Evolutionary conservation across 2,113 vertebrate species (phyloP), one percentile per base, ranked within the genome.

Genomic region (Todiramphus saurophagus): DNA sequence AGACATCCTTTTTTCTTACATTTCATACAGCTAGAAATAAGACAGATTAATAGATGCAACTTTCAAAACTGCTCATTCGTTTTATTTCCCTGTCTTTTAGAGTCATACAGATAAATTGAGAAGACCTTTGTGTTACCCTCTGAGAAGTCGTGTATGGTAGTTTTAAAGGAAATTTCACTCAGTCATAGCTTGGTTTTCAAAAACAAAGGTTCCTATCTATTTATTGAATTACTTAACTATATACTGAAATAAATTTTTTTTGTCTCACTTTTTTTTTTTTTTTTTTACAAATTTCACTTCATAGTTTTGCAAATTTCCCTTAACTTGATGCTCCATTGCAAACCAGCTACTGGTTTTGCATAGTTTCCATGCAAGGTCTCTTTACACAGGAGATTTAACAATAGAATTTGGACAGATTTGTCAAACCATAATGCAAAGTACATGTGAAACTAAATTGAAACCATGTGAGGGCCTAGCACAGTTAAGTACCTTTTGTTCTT

Each of bases 361-460:
- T 53, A 62, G 37, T 95, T 96, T 93, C 87, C 37, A 9, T 84
- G 37, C 27, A 68, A 77, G 41, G 84, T 88, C 33, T 31, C 87
- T 87, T 75, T 48, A 60, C 48, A 37, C 25, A n/a, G 70, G 85
- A 95, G 76, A 78, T 86, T 68, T 85, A 90, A 90, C 60, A 90
- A 73, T 63, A 82, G 72, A 68, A 68, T 87, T 92, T 89, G 76
- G 90, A 70, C 35, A 76, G 41, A 48, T 80, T 56, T 0, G 0
- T 83, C 51, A 63, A 53, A 74, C 24, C 0, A 0, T 83, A 63
- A 79, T 55, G 79, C 41, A 64, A 78, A 88, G 20, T 79, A 88
- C 87, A 90, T 58, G 31, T 69, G 82, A 84, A 92, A 90, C 11
- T 7, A 75, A 94, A 90, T 43, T 67, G 60, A 78, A 89, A 95